Evolutionary conservation across 2,888 invertebrate species (phyloP).

Genomic region (Plebejus argus): DNA sequence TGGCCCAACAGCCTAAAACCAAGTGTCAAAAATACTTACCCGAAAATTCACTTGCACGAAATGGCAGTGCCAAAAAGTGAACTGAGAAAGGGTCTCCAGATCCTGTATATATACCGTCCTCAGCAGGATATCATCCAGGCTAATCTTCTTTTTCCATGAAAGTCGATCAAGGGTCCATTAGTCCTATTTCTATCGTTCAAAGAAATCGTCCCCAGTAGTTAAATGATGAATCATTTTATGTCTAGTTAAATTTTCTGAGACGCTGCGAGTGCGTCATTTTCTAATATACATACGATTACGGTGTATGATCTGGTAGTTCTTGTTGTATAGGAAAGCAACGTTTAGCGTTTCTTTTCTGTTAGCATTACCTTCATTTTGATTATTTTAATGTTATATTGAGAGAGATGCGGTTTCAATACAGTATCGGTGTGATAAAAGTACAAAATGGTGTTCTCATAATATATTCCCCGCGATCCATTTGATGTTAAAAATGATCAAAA

Average conservation of each 20-base stretch:
- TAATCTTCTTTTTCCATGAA: conserved; percentile 61
- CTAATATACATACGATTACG: conserved; percentile 23
- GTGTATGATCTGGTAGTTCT: neutral
- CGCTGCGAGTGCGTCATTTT: conserved; percentile 10
- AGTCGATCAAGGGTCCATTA: conserved; percentile 60
- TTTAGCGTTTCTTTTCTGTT: neutral
- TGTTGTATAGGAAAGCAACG: neutral
- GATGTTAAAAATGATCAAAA: no score
- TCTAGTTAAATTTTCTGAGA: conserved; percentile 20
- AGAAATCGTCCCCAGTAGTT: conserved; percentile 52
- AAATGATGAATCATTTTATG: conserved; percentile 42
- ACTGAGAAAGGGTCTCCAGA: conserved; percentile 38
- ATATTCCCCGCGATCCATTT: no score
- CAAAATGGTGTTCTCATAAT: no score
- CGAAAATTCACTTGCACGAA: neutral
- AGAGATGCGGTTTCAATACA: no score
- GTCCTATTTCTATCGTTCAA: conserved; percentile 65
- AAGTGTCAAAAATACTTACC: conserved; percentile 35
- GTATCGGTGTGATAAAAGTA: no score
- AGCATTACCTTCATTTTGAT: no score
- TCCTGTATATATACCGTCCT: conserved; percentile 53
- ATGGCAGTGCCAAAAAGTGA: conserved; percentile 34
- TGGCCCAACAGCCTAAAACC: neutral
- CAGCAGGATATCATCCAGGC: conserved; percentile 57
- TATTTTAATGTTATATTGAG: no score